Conservation (phyloP, 2,113 vertebrate genomes). For the Zosterops lateralis region DNA sequence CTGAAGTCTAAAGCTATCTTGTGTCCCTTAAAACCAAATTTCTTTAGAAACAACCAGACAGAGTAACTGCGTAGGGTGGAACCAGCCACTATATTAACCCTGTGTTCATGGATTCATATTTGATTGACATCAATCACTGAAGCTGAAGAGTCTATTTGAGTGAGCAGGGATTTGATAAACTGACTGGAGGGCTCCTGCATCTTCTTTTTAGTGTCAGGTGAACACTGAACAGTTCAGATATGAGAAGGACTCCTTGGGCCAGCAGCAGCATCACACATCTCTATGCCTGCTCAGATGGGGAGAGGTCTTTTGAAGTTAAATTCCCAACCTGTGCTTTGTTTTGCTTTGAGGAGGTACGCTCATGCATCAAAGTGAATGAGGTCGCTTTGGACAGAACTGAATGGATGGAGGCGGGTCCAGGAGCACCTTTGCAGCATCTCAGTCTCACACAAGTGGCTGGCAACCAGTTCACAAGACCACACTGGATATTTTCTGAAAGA, state of each 20-base stretch:
- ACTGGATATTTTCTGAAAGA: neutral
- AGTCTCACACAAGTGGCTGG: neutral
- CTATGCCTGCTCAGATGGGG: neutral
- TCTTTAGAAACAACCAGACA: neutral
- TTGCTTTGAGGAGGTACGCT: neutral
- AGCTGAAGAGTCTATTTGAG: neutral
- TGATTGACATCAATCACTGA: neutral
- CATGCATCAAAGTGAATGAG: neutral
- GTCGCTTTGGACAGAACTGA: neutral
- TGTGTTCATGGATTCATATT: neutral
- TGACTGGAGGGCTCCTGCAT: neutral
- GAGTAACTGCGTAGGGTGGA: neutral
- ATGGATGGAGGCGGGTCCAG: accelerated
- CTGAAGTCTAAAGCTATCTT: neutral
- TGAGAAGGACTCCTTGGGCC: neutral
- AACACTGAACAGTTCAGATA: neutral
- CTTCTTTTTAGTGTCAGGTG: neutral
- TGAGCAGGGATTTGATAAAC: neutral
- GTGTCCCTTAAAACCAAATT: neutral
- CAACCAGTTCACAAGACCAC: neutral
- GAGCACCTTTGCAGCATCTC: neutral
- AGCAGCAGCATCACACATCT: neutral
- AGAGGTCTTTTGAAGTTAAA: neutral
- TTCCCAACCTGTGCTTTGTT: neutral
- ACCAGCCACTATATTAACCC: neutral